A percentile compares a stretch with the other conserved stretches of the same genome.
phyloP scores from a whole-genome alignment of 2,797 vertebrate species.

The Enteromius viviparus region DNA sequence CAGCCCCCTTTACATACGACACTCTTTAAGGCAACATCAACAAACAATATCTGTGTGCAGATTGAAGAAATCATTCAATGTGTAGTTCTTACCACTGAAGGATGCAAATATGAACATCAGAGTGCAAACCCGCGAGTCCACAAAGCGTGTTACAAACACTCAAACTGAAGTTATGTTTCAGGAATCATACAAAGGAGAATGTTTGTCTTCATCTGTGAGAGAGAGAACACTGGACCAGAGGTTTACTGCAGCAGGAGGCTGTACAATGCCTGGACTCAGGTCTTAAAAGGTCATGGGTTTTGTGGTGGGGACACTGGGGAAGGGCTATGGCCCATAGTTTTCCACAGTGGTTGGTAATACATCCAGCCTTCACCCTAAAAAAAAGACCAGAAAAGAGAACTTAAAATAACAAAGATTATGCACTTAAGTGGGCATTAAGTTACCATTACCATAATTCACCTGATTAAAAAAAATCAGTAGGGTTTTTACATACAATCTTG shows the following conservation, averaged over 20 bases:
- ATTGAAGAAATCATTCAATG: constrained; percentile 46
- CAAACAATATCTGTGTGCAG: constrained; percentile 49
- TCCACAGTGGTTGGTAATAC: constrained; percentile 95
- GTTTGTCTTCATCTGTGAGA: constrained; percentile 48
- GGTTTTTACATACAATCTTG: background rate
- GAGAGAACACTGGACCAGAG: constrained; percentile 30
- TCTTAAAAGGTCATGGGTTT: constrained; percentile 54
- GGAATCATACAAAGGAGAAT: constrained; percentile 50
- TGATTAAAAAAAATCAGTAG: background rate
- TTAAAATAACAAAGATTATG: background rate
- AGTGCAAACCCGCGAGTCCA: constrained; percentile 50
- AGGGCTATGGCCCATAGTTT: constrained; percentile 72
- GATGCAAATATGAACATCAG: constrained; percentile 50
- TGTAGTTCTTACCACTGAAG: constrained; percentile 42
- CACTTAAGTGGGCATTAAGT: background rate
- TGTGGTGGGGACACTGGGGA: constrained; percentile 60
- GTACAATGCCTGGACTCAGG: constrained; percentile 34
- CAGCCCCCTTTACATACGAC: constrained; percentile 37
- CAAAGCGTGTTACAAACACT: constrained; percentile 43
- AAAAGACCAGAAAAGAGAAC: constrained; percentile 41
- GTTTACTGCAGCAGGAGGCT: constrained; percentile 30
- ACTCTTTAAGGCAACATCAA: constrained; percentile 62
- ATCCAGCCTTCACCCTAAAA: constrained; percentile 93
- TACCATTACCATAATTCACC: background rate
- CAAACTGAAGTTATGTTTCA: constrained; percentile 32